phyloP scores from a whole-genome alignment of 2,797 vertebrate species.

The Falco rusticolus region DNA sequence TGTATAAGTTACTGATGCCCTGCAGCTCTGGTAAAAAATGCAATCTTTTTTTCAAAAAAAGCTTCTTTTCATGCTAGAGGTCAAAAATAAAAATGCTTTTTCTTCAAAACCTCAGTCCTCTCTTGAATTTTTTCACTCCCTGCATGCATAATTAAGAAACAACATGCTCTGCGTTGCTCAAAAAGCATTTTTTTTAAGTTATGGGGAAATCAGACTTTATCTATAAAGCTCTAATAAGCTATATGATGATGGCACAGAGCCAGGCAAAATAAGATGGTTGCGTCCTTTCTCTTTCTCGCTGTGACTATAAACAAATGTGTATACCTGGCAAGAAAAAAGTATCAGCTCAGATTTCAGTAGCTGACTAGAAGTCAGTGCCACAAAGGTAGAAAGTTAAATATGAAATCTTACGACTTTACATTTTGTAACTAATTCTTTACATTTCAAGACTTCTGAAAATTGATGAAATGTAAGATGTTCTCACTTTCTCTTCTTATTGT shows the following conservation, averaged over 20 bases:
- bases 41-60: background rate
- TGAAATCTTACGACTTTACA: background rate
- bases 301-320: background rate
- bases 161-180: background rate
- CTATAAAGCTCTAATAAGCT: background rate
- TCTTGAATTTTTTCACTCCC: background rate
- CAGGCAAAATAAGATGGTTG: background rate
- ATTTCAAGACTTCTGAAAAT: background rate
- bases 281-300: background rate
- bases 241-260: background rate
- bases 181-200: background rate
- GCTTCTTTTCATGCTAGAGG: background rate
- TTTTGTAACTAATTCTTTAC: background rate
- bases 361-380: background rate
- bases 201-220: background rate
- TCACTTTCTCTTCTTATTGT: background rate
- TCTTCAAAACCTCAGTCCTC: background rate
- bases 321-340: background rate
- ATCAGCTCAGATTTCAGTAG: background rate
- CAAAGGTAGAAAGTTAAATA: background rate
- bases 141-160: constrained; percentile 25
- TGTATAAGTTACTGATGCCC: background rate
- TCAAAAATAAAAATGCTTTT: constrained; percentile 4
- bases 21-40: constrained; percentile 21
- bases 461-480: background rate